Conservation (phyloP, 2,113 vertebrate genomes). For the Empidonax traillii region DNA sequence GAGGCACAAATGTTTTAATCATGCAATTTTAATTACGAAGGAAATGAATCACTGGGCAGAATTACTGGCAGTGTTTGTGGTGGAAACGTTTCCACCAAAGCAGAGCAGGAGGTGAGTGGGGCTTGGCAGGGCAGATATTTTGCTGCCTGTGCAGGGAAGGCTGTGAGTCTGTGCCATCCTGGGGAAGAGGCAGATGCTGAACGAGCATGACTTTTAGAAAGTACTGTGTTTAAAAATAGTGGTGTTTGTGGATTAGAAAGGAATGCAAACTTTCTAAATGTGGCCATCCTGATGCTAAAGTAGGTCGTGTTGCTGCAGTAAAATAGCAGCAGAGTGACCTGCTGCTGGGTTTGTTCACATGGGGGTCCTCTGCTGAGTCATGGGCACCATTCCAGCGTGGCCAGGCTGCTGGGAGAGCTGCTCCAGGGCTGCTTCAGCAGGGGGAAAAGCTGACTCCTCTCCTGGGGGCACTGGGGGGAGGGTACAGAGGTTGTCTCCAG, state of each 20-base stretch:
- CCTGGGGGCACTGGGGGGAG: background rate
- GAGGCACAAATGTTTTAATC: background rate
- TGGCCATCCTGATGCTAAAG: background rate
- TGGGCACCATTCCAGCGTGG: background rate
- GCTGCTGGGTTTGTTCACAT: background rate
- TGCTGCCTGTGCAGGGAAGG: background rate
- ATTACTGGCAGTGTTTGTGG: background rate
- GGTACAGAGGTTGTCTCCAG: background rate
- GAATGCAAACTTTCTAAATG: constrained; percentile 19
- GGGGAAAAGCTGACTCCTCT: background rate
- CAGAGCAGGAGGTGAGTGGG: background rate
- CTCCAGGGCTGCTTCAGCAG: background rate
- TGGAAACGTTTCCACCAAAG: background rate
- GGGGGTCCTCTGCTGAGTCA: background rate
- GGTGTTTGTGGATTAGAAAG: background rate
- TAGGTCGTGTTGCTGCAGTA: background rate
- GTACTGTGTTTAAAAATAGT: constrained; percentile 32
- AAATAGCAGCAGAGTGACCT: background rate
- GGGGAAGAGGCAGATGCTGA: background rate
- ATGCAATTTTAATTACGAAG: background rate
- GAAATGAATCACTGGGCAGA: background rate
- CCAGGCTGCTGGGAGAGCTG: background rate
- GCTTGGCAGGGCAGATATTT: background rate
- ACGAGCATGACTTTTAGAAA: background rate
- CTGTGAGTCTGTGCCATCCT: background rate